Percentiles rank a stretch among this genome's conserved stretches.
These are phyloP conservation scores for Gymnobelideus leadbeateri DNA, from an alignment of 2,113 vertebrate genomes.

Conservation along the genomic window DNA sequence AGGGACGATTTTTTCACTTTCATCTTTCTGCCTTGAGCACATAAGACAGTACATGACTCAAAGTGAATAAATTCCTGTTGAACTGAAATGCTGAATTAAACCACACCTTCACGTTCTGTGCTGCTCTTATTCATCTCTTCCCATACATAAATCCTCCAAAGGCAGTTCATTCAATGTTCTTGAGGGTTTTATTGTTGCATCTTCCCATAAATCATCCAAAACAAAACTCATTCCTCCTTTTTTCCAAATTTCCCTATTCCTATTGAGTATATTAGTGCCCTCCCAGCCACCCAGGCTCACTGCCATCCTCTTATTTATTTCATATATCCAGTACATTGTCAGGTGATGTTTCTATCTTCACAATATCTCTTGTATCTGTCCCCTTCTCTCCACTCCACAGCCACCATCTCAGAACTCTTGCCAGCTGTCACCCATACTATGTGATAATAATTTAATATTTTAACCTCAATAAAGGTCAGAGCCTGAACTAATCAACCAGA, in stretches of 20 bases:
- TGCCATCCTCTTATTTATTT: background rate
- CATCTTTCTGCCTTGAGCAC: background rate
- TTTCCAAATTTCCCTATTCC: background rate
- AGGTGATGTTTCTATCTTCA: background rate
- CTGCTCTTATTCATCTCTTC: background rate
- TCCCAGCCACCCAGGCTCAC: background rate
- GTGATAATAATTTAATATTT: too few species aligned
- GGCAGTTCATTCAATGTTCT: background rate
- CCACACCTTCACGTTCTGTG: too few species aligned
- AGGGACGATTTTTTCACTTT: background rate
- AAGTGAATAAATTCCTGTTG: background rate
- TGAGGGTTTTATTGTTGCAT: background rate
- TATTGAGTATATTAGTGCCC: background rate
- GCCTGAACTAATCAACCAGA: too few species aligned
- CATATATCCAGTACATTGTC: background rate
- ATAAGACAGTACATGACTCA: background rate
- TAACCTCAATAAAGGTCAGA: too few species aligned
- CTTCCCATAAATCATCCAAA: background rate
- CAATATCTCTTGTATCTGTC: background rate
- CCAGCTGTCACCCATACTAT: background rate
- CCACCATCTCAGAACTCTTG: background rate
- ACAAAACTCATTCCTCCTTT: background rate
- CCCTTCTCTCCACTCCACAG: background rate
- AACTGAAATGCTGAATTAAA: background rate
- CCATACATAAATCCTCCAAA: background rate